These are phyloP conservation scores for Lampris incognitus DNA, from an alignment of 2,113 vertebrate genomes.

Conservation along the genomic window DNA sequence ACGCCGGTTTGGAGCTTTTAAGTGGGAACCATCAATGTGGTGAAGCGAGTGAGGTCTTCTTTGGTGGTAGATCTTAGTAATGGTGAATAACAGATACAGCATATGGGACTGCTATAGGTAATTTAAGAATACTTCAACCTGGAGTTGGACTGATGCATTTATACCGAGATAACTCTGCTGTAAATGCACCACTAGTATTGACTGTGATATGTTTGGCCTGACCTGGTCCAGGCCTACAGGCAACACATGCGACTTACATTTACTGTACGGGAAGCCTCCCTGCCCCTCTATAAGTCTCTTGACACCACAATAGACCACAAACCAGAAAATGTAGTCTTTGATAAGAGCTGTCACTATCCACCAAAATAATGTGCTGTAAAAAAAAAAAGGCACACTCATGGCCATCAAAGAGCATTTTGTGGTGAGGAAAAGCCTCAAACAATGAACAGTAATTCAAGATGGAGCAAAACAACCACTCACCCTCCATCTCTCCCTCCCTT, in stretches of 20 bases:
- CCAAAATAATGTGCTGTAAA: constrained; percentile 47
- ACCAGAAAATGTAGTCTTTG: background rate
- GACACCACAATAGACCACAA: constrained; percentile 27
- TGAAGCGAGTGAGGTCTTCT: too few relatives aligned
- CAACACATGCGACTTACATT: constrained; percentile 49
- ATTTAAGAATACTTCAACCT: background rate
- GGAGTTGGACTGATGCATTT: background rate
- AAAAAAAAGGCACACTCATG: constrained; percentile 36
- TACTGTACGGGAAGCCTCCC: constrained; percentile 22
- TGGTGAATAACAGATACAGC: too few relatives aligned
- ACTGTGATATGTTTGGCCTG: constrained; percentile 42
- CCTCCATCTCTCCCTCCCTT: constrained; percentile 21
- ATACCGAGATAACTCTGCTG: constrained; percentile 5
- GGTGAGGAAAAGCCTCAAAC: constrained; percentile 32
- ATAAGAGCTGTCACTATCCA: constrained; percentile 44
- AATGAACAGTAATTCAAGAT: constrained; percentile 59
- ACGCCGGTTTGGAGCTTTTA: too few relatives aligned
- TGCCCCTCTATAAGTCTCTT: constrained; percentile 13
- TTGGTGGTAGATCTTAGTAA: too few relatives aligned
- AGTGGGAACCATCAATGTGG: too few relatives aligned
- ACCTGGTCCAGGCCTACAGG: constrained; percentile 65
- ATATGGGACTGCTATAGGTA: too few relatives aligned
- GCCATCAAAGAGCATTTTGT: constrained; percentile 32
- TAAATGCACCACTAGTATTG: constrained; percentile 44
- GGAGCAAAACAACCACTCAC: constrained; percentile 42